Evolutionary conservation across 2,113 vertebrate genomes (phyloP).

Genomic region (Zosterops pallidus): DNA sequence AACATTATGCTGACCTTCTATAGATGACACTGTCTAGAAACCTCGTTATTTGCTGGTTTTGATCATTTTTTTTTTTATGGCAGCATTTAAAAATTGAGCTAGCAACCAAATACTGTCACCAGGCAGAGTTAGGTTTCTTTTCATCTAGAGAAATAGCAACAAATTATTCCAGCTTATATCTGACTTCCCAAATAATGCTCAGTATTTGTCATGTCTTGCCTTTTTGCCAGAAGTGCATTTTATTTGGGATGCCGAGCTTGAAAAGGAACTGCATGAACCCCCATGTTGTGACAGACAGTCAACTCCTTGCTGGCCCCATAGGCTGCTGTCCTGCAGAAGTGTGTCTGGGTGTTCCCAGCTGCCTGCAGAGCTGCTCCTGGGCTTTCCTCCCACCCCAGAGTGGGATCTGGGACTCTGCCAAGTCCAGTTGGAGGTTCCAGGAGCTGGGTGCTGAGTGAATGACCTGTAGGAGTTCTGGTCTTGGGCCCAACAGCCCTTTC

Average conservation of each 20-base stretch:
- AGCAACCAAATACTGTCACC: background rate
- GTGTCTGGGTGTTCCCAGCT: background rate
- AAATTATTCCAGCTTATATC: constrained; percentile 41
- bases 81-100: background rate
- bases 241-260: background rate
- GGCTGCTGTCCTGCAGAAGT: accelerated
- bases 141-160: background rate
- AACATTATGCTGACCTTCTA: background rate
- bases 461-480: background rate
- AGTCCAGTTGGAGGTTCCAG: background rate
- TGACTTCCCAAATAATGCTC: constrained; percentile 51
- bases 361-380: background rate
- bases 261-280: accelerated
- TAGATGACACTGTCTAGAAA: background rate
- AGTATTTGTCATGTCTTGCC: constrained; percentile 35
- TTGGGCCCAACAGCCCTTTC: background rate
- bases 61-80: background rate
- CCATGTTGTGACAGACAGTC: accelerated
- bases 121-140: background rate
- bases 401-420: too few species aligned
- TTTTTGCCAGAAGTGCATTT: background rate
- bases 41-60: background rate
- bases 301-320: accelerated
- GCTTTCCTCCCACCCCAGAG: accelerated
- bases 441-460: background rate